A percentile compares a stretch with the other conserved stretches of the same genome.
These are phyloP conservation scores for Glaucopsyche alexis DNA, from an alignment of 2,888 invertebrate species.

Conservation along the genomic window DNA sequence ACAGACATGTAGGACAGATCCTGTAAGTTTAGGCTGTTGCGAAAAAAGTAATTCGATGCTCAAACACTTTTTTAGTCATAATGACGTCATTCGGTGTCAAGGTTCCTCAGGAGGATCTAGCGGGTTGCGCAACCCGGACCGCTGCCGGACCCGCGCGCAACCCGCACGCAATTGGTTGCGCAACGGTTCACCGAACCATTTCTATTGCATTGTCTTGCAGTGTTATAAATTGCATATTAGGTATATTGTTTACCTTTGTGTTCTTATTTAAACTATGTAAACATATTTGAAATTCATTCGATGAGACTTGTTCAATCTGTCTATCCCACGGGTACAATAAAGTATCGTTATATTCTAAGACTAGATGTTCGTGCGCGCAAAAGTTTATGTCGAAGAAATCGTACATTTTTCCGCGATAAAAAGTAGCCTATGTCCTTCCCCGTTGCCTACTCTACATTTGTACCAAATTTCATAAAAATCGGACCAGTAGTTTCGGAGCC, in stretches of 20 bases:
- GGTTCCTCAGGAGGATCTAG: slow-evolving; percentile 42
- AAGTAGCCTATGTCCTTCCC: too few species aligned
- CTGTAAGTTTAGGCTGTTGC: slow-evolving; percentile 1
- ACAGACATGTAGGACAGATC: background rate
- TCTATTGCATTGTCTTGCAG: slow-evolving; percentile 38
- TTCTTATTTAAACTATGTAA: too few species aligned
- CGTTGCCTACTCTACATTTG: too few species aligned
- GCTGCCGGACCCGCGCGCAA: slow-evolving; percentile 53
- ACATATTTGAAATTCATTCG: too few species aligned
- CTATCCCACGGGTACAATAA: too few species aligned
- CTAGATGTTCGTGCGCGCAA: too few species aligned
- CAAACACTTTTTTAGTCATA: slow-evolving; percentile 3
- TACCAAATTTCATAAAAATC: too few species aligned
- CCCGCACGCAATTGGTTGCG: slow-evolving; percentile 59
- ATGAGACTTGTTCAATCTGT: too few species aligned
- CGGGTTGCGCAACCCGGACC: slow-evolving; percentile 68
- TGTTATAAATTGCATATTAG: slow-evolving; percentile 4
- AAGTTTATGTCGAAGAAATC: too few species aligned
- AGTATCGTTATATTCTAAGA: too few species aligned
- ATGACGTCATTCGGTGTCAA: slow-evolving; percentile 36
- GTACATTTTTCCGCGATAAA: too few species aligned
- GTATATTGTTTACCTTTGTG: background rate
- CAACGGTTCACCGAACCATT: slow-evolving; percentile 73
- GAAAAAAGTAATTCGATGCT: background rate
- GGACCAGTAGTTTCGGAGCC: too few species aligned